These are phyloP conservation scores for Xenopus tropicalis DNA, from an alignment of 2,113 vertebrate genomes.

Conservation along the genomic window UCB_Xtro_10.0 CM004443.2:48085501-48086000, in stretches of 20 bases:
- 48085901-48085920: no score
- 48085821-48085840: constrained; percentile 15
- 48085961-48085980: no score
- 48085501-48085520: no score
- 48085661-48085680: constrained; percentile 5
- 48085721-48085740: constrained; percentile 33
- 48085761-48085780: constrained; percentile 27
- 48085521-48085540: no score
- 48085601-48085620: no score
- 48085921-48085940: no score
- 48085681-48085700: constrained; percentile 23
- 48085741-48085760: constrained; percentile 37
- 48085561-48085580: no score
- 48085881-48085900: background rate
- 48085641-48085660: background rate
- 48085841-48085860: constrained; percentile 11
- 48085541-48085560: no score
- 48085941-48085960: no score
- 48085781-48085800: constrained; percentile 33
- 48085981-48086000: no score
- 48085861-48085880: constrained; percentile 14
- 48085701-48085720: constrained; percentile 27
- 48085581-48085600: no score
- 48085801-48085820: constrained; percentile 18
- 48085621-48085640: background rate